Base-by-base conservation (phyloP, 2,888 invertebrate species). In the Perizoma affinitatum region DNA sequence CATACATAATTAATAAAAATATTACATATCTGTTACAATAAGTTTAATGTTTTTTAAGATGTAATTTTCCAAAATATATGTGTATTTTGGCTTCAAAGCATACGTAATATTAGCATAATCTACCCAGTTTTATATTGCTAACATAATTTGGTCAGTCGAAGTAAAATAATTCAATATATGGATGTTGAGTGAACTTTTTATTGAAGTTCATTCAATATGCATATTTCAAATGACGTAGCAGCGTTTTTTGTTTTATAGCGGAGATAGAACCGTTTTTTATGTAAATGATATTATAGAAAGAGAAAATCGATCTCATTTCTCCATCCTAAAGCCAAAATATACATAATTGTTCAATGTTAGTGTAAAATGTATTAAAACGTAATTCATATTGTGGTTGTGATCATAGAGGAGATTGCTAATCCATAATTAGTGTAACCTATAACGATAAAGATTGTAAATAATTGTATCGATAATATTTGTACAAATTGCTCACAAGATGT, bases 401-500 rank as follows among this genome's bases (percentile, higher is more conserved):
- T 89, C 88, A 83, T 89, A 87, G 82, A 81, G 74, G 82, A 87
- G 88, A 87, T 89, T 89, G 86, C 89, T 87, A 90, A 92, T 86
- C 89, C 87, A 86, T 87, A 74, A 66, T 38, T 85, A 86, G 84
- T 67, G 70, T 83, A 86, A 80, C 77, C 67, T 72, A 68, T 72
- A 67, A 66, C 73, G 70, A 72, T 72, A 66, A 72, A 78, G 74
- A 72, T 67, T 89, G 87, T 89, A 90, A 80, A 88, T 88, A 87
- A 81, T 70, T 84, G 76, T 83, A 86, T 81, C 77, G 71, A 80
- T 85, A 82, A 82, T 84, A 89, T 90, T 90, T 92, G 91, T 92
- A 92, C 90, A 92, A 92, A 88, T 84, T 91, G 91, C 91, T 92
- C 91, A 91, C 80, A 80, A 82, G 80, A 76, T 88, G 88, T 90